Percentiles rank a stretch among this genome's conserved stretches.
These are phyloP conservation scores for Berghia stephanieae DNA, from an alignment of 1,140 invertebrate genomes.

Conservation along the genomic window DNA sequence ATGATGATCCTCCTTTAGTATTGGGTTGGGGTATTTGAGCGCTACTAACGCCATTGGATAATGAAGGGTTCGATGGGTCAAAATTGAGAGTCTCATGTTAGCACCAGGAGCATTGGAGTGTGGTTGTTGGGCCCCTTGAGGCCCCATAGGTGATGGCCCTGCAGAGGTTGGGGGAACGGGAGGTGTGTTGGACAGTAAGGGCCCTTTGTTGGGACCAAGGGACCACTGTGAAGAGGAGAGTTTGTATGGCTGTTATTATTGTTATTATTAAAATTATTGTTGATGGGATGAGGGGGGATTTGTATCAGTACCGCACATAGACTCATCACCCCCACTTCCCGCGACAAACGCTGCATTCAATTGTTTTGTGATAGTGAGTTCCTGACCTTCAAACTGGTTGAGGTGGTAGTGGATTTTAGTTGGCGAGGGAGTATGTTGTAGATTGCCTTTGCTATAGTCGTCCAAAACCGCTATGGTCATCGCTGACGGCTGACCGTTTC, in stretches of 20 bases:
- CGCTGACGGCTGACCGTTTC: constrained; percentile 60
- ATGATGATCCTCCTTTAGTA: too few relatives aligned
- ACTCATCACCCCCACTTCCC: constrained; percentile 14
- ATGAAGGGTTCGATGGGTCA: constrained; percentile 51
- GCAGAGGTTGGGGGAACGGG: constrained; percentile 8
- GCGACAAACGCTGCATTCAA: constrained; percentile 74
- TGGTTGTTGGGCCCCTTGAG: constrained; percentile 50
- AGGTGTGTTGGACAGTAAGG: constrained; percentile 43
- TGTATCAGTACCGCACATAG: too few relatives aligned
- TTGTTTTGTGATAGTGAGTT: constrained; percentile 95
- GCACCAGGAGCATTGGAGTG: constrained; percentile 46
- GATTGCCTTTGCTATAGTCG: constrained; percentile 70
- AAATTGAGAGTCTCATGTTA: constrained; percentile 60
- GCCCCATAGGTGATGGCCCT: constrained; percentile 30
- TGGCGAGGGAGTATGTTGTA: constrained; percentile 95
- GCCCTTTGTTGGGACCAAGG: constrained; percentile 39
- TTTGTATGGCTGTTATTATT: constrained; percentile 30
- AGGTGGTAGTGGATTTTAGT: constrained; percentile 92
- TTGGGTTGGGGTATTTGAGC: constrained; percentile 45
- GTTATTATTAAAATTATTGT: too few relatives aligned
- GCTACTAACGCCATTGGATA: constrained; percentile 32
- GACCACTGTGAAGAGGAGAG: constrained; percentile 29
- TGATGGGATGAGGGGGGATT: too few relatives aligned
- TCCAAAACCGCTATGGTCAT: too few relatives aligned
- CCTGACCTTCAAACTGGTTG: constrained; percentile 94